These are phyloP conservation scores for Lophochroa leadbeateri DNA, from an alignment of 2,113 vertebrate species.

Conservation along the genomic window DNA sequence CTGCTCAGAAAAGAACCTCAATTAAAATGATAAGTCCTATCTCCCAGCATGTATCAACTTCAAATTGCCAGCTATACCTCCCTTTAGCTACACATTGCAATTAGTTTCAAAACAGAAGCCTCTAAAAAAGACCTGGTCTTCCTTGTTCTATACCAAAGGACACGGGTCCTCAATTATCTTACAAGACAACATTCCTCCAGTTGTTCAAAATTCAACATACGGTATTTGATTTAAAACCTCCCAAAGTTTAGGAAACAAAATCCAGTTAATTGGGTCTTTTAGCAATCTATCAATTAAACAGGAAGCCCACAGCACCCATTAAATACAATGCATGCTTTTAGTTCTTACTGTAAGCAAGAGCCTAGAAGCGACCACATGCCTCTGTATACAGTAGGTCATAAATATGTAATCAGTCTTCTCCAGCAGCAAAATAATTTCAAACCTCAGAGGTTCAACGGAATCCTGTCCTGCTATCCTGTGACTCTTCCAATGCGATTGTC, in stretches of 20 bases:
- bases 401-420: background rate
- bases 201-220: background rate
- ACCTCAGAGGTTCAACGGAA: background rate
- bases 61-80: background rate
- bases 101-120: background rate
- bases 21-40: background rate
- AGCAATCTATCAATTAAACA: background rate
- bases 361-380: background rate
- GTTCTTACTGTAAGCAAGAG: background rate
- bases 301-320: background rate
- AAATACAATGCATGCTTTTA: background rate
- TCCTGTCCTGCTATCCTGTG: background rate
- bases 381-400: background rate
- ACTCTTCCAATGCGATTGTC: background rate
- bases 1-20: background rate
- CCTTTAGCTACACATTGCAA: background rate
- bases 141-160: background rate
- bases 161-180: background rate
- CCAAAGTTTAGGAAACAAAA: background rate
- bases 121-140: background rate
- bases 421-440: background rate
- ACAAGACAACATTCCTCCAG: background rate
- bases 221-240: rapidly evolving
- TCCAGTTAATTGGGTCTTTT: background rate
- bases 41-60: background rate